Evolutionary conservation across 2,888 invertebrate genomes (phyloP).

Genomic region (Nymphalis polychloros): DNA sequence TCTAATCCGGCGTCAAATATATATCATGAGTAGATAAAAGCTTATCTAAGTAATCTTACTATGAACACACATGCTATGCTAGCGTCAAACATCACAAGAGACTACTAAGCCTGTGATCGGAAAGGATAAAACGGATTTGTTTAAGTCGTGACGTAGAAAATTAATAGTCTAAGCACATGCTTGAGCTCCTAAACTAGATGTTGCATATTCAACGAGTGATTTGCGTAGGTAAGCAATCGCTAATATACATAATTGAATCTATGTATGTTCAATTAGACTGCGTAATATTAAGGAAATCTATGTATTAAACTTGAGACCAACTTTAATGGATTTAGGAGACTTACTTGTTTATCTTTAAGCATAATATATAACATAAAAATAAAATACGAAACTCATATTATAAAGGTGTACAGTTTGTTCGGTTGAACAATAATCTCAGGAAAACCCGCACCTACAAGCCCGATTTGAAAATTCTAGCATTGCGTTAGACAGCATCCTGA

Average conservation of each 20-base stretch:
- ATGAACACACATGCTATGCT: slow-evolving; percentile 15
- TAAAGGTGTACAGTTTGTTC: too few species aligned
- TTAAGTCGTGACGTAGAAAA: slow-evolving; percentile 57
- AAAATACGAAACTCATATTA: too few species aligned
- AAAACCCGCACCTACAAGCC: too few species aligned
- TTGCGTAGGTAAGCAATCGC: slow-evolving; percentile 80
- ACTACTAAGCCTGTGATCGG: slow-evolving; percentile 30
- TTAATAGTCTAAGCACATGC: slow-evolving; percentile 79
- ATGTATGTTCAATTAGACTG: slow-evolving; percentile 17
- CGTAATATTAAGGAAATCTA: not conserved
- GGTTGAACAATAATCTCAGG: too few species aligned
- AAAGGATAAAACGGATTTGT: slow-evolving; percentile 64
- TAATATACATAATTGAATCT: slow-evolving; percentile 32
- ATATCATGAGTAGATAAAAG: not conserved
- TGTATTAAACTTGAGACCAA: slow-evolving; percentile 1
- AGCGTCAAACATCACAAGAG: slow-evolving; percentile 29
- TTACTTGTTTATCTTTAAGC: not conserved
- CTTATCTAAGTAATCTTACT: not conserved
- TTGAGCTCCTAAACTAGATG: slow-evolving; percentile 74
- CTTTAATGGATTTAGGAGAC: not conserved
- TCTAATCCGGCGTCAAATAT: too few species aligned
- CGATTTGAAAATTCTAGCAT: too few species aligned
- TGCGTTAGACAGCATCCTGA: too few species aligned
- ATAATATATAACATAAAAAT: not conserved
- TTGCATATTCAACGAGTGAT: slow-evolving; percentile 81